Evolutionary conservation across 2,113 vertebrate species (phyloP).

Genomic region (Orcinus orca): DNA sequence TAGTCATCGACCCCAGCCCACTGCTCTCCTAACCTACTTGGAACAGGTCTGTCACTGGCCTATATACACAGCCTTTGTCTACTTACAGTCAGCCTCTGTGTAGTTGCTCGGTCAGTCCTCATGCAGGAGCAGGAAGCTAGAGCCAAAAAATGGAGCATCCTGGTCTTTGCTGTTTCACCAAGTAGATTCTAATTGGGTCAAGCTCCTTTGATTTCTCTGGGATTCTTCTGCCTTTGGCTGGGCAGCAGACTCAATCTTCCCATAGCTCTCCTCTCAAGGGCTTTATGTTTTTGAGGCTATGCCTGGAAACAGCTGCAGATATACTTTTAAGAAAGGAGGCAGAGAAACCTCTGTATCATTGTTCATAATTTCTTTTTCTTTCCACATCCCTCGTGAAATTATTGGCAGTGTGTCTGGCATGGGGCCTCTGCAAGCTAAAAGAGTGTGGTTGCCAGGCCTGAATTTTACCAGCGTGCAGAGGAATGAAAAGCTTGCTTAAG

Average conservation of each 20-base stretch:
- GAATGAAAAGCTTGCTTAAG: slow-evolving; percentile 71
- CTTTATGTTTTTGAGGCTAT: neutral
- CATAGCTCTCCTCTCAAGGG: neutral
- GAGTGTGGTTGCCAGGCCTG: slow-evolving; percentile 66
- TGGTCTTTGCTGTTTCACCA: neutral
- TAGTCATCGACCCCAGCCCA: too few species aligned
- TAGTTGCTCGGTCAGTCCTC: neutral
- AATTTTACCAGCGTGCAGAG: slow-evolving; percentile 63
- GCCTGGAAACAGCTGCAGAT: neutral
- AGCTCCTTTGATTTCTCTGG: neutral
- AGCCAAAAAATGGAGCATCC: neutral
- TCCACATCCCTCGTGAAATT: slow-evolving; percentile 62
- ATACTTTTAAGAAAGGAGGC: neutral
- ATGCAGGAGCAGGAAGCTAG: neutral
- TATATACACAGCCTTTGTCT: neutral
- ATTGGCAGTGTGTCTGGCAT: slow-evolving; percentile 53
- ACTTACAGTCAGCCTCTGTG: neutral
- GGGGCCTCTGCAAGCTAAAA: slow-evolving; percentile 57
- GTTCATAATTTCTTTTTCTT: slow-evolving; percentile 37
- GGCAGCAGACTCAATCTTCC: neutral
- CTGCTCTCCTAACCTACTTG: neutral
- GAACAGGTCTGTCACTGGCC: neutral
- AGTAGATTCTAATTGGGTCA: neutral
- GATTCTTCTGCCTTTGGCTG: neutral
- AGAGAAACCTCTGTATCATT: neutral